Evolutionary conservation across 2,888 invertebrate genomes (phyloP).

Genomic region (Drosophila tanythrix): DNA sequence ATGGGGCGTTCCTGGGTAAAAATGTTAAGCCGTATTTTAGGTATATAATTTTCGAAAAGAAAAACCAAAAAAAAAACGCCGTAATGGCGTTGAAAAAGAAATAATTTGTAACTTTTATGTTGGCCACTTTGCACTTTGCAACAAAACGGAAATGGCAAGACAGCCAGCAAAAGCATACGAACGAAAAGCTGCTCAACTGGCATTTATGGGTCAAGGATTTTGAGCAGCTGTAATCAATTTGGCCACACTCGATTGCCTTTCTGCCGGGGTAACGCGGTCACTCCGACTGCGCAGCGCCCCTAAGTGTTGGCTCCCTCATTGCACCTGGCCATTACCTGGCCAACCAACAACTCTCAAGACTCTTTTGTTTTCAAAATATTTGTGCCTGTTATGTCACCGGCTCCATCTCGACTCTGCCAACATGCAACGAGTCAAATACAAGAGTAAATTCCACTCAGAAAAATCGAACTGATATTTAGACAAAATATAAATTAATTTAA

Average conservation of each 20-base stretch:
- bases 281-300: constrained; percentile 28
- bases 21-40: constrained; percentile 17
- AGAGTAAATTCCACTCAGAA: neutral
- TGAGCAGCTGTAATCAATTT: constrained; percentile 55
- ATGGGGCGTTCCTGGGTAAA: constrained; percentile 24
- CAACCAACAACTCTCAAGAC: constrained; percentile 2
- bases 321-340: constrained; percentile 44
- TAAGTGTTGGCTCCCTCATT: neutral
- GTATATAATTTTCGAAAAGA: constrained; percentile 43
- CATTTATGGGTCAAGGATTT: constrained; percentile 66
- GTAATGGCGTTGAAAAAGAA: constrained; percentile 43
- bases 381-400: constrained; percentile 64
- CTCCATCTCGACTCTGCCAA: constrained; percentile 5
- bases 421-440: neutral
- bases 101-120: constrained; percentile 18
- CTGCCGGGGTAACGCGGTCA: constrained; percentile 40
- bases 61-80: constrained; percentile 30
- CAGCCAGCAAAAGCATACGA: constrained; percentile 24
- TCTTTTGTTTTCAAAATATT: constrained; percentile 58
- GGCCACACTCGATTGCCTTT: constrained; percentile 69
- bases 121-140: constrained; percentile 60
- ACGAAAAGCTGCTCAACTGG: constrained; percentile 25
- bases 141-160: constrained; percentile 66
- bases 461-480: neutral
- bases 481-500: neutral